These are phyloP conservation scores for Tubulanus polymorphus DNA, from an alignment of 2,888 invertebrate genomes.

Conservation along the genomic window DNA sequence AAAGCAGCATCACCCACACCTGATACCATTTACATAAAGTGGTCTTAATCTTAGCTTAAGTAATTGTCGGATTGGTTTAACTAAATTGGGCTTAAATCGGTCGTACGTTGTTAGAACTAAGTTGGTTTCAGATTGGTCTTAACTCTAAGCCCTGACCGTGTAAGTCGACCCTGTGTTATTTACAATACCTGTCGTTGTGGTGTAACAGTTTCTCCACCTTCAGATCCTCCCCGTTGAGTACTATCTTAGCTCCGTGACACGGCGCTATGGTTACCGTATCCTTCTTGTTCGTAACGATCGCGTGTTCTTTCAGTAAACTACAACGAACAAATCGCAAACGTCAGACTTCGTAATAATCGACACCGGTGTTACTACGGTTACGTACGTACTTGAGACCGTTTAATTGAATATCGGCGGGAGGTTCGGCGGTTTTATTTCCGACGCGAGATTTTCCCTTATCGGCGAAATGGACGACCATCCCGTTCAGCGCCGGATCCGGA, in stretches of 20 bases:
- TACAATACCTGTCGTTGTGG: slow-evolving; percentile 45
- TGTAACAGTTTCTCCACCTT: slow-evolving; percentile 30
- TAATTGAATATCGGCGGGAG: slow-evolving; percentile 38
- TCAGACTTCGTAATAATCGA: neutral
- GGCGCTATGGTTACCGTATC: slow-evolving; percentile 36
- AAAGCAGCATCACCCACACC: no score
- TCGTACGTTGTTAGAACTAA: no score
- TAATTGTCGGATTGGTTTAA: no score
- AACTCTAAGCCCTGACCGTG: no score
- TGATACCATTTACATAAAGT: no score
- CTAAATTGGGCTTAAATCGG: no score
- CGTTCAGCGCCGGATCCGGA: slow-evolving; percentile 45
- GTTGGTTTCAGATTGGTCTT: no score
- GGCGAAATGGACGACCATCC: slow-evolving; percentile 43
- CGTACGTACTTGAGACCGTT: slow-evolving; percentile 42
- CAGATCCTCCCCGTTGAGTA: slow-evolving; percentile 41
- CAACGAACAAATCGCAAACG: slow-evolving; percentile 1
- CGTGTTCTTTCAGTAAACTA: slow-evolving; percentile 46
- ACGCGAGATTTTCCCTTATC: slow-evolving; percentile 28
- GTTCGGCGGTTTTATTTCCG: slow-evolving; percentile 38
- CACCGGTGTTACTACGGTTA: neutral
- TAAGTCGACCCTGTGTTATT: no score
- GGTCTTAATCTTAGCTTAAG: no score
- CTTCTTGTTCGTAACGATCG: slow-evolving; percentile 35
- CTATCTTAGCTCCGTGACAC: slow-evolving; percentile 30